Percentiles rank a stretch among this genome's conserved stretches.
phyloP scores from a whole-genome alignment of 2,797 vertebrate genomes.

The Channallabes apus region DNA sequence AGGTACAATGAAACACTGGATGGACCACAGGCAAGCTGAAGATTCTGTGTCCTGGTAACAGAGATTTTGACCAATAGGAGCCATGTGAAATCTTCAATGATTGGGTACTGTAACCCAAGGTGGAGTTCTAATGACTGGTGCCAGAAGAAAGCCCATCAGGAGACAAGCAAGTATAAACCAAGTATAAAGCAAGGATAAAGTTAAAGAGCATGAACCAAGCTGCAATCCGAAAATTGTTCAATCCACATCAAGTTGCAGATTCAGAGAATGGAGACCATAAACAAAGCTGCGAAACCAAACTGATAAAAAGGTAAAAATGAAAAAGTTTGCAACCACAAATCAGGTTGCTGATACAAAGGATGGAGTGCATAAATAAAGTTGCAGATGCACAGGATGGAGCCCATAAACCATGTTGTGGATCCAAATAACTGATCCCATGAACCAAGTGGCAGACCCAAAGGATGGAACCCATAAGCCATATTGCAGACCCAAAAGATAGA shows the following conservation, averaged over 20 bases:
- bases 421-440: neutral
- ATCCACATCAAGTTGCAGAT: neutral
- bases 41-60: neutral
- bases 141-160: neutral
- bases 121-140: neutral
- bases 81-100: neutral
- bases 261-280: neutral
- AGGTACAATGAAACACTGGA: neutral
- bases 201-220: neutral
- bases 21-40: neutral
- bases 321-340: no score
- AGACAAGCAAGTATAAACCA: neutral
- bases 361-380: no score
- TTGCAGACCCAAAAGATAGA: no score
- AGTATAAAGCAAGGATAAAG: neutral
- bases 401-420: no score
- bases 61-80: neutral
- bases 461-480: no score
- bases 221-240: neutral
- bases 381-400: no score
- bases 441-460: neutral
- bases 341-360: no score
- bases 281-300: neutral
- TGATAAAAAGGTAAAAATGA: no score
- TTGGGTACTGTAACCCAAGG: neutral